phyloP scores from a whole-genome alignment of 1,140 invertebrate species.

The Vanessa atalanta region DNA sequence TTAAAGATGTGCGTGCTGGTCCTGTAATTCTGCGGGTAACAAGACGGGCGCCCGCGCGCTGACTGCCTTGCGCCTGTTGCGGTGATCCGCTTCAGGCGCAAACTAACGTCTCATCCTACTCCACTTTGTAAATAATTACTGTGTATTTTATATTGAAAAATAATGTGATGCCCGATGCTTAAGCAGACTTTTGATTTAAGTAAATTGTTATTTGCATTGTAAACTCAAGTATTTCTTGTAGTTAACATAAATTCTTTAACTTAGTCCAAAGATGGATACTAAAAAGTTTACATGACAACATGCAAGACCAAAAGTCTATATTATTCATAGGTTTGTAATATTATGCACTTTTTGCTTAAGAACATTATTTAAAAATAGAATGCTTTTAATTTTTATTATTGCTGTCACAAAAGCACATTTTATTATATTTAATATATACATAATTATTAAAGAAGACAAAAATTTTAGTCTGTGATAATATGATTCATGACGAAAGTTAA shows the following conservation, averaged over 20 bases:
- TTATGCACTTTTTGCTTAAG: not conserved
- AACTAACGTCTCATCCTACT: constrained; percentile 49
- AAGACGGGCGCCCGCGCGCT: constrained; percentile 77
- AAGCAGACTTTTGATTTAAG: not conserved
- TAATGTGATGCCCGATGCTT: constrained; percentile 8
- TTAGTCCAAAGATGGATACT: constrained; percentile 11
- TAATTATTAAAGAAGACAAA: constrained; percentile 8
- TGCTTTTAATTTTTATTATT: not conserved
- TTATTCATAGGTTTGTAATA: not conserved
- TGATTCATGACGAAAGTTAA: constrained; percentile 2
- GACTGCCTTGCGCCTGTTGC: constrained; percentile 76
- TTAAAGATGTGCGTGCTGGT: constrained; percentile 89
- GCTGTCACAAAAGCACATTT: constrained; percentile 1
- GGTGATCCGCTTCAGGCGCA: constrained; percentile 68
- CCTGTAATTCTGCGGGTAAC: constrained; percentile 85
- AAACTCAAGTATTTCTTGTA: not conserved
- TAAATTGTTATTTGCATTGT: not conserved
- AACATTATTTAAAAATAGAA: not conserved
- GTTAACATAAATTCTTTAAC: constrained; percentile 3
- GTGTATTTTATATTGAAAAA: not conserved
- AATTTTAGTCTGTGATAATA: constrained; percentile 18
- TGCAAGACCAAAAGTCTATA: not conserved
- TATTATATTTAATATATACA: not conserved
- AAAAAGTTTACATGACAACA: constrained; percentile 6
- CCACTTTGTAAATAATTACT: constrained; percentile 53